Evolutionary conservation across 2,797 vertebrate genomes (phyloP).

Genomic region (Champsocephalus esox): DNA sequence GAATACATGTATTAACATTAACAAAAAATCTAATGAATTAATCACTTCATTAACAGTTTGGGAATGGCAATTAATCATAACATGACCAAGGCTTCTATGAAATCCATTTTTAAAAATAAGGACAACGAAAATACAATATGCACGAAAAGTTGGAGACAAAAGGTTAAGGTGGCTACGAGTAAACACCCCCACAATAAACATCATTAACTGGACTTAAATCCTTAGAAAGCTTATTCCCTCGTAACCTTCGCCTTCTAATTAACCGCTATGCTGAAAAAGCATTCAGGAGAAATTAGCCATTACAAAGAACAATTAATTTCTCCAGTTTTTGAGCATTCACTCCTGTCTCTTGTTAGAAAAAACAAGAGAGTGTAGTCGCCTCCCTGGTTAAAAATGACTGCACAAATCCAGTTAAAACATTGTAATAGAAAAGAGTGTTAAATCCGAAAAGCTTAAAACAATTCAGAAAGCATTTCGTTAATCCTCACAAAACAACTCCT

Average conservation of each 20-base stretch:
- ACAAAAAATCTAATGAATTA: constrained; percentile 78
- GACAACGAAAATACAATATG: constrained; percentile 75
- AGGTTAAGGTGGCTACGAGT: constrained; percentile 70
- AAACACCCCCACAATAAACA: constrained; percentile 74
- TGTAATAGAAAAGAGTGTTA: background rate
- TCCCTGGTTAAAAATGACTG: background rate
- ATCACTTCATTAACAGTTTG: constrained; percentile 81
- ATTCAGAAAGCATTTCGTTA: background rate
- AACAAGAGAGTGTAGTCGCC: background rate
- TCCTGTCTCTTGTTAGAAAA: background rate
- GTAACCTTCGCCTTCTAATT: constrained; percentile 68
- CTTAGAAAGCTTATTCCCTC: constrained; percentile 51
- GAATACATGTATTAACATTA: constrained; percentile 81
- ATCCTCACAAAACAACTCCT: background rate
- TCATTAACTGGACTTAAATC: constrained; percentile 68
- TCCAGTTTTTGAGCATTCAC: background rate
- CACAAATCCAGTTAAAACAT: background rate
- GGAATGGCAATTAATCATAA: constrained; percentile 80
- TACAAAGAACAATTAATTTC: constrained; percentile 28
- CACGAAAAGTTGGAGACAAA: constrained; percentile 64
- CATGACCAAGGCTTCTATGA: constrained; percentile 52
- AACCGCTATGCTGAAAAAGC: constrained; percentile 42
- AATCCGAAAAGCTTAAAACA: background rate
- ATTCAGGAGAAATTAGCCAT: constrained; percentile 46
- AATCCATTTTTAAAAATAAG: constrained; percentile 69